phyloP scores from a whole-genome alignment of 2,797 vertebrate species.

The Ctenopoma kingsleyae region DNA sequence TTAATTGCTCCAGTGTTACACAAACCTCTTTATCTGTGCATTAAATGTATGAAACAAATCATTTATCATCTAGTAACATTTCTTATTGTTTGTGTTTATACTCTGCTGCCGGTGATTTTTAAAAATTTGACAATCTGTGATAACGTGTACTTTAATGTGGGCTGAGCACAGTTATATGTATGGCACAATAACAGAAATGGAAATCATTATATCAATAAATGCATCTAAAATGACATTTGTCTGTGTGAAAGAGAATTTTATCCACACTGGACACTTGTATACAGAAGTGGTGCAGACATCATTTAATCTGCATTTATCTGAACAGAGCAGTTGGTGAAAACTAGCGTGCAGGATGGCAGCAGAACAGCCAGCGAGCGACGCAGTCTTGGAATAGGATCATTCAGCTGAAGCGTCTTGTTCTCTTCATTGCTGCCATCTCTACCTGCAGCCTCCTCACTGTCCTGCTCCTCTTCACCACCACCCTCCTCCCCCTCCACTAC shows the following conservation, averaged over 20 bases:
- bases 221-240: constrained; percentile 12
- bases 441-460: constrained; percentile 50
- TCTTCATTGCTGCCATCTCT: constrained; percentile 58
- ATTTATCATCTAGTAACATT: no score
- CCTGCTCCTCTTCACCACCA: constrained; percentile 56
- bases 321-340: constrained; percentile 83
- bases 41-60: no score
- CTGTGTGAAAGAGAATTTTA: background rate
- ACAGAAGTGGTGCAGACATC: background rate
- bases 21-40: no score
- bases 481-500: constrained; percentile 68
- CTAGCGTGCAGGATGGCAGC: constrained; percentile 79
- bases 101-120: background rate
- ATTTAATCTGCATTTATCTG: constrained; percentile 73
- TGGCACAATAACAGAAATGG: constrained; percentile 7
- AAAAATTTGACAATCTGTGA: background rate
- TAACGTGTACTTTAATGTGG: background rate
- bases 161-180: background rate
- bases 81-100: no score
- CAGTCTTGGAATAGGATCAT: constrained; percentile 78
- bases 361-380: constrained; percentile 76
- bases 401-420: constrained; percentile 59
- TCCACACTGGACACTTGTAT: background rate
- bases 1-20: background rate
- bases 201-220: background rate